Evolutionary conservation across 2,797 vertebrate species (phyloP), one percentile per base, ranked within the genome.

Genomic region (Liasis olivaceus): DNA sequence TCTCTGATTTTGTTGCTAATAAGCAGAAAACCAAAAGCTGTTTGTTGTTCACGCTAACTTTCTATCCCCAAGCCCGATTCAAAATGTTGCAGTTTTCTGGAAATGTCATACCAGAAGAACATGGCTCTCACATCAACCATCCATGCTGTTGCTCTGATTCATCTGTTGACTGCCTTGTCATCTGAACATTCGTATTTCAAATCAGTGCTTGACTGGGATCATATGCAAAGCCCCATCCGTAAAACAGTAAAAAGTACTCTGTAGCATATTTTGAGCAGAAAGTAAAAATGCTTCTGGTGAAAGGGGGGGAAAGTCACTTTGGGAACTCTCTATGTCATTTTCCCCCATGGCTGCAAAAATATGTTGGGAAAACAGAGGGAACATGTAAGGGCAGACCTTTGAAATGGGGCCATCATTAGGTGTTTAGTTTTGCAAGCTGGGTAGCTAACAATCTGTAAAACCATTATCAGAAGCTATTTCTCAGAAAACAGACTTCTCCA

Each of bases 291-390:
- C 28, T 88, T 13, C 22, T n/a, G 13, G 15, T 13, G 56, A 31
- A 60, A 60, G 59, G n/a, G 6, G 6, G 66, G 17, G 4, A 69
- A 31, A 31, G n/a, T 69, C 66, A 36, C 69, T 59, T 28, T n/a
- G 1, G 4, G 17, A 69, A 72, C 91, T 87, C 11, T 2, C 28
- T 8, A 12, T 24, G 2, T 56, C 63, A 63, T 87, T 92, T 62
- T 54, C 26, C 31, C 59, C 26, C 26, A 56, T 42, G 90, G 12
- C 11, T 93, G 77, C 36, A 87, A 7, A 28, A 93, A 14, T 51
- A 88, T 66, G 88, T 95, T 87, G 87, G 26, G 31, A 54, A 90
- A 93, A 93, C 84, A 22, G 14, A 93, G 89, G 94, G 86, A 0
- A 24, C 64, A 62, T 60, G 12, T 87, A 63, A 54, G 47, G 7